Conservation (phyloP, 2,888 invertebrate genomes). For the Rugalucina vietnamica region DNA sequence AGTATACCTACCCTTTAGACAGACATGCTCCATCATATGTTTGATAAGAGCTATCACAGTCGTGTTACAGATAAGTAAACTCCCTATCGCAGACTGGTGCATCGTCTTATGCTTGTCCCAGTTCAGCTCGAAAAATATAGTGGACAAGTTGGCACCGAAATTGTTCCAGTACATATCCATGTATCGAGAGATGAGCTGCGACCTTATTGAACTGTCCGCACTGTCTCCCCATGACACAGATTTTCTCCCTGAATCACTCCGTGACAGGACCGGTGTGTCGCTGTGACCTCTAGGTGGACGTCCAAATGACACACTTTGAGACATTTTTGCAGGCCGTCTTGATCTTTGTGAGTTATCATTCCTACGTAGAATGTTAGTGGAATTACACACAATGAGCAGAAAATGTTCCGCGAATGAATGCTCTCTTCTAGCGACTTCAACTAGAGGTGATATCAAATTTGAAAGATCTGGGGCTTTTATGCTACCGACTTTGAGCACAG, state of each 20-base stretch:
- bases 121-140: constrained; percentile 77
- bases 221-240: constrained; percentile 83
- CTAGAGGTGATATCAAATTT: constrained; percentile 74
- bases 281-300: constrained; percentile 64
- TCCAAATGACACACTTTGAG: constrained; percentile 44
- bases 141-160: constrained; percentile 76
- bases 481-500: constrained; percentile 75
- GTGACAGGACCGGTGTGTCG: constrained; percentile 76
- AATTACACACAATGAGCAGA: constrained; percentile 81
- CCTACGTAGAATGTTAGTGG: constrained; percentile 80
- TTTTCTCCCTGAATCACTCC: constrained; percentile 78
- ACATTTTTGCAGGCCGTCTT: constrained; percentile 40
- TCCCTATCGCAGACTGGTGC: constrained; percentile 75
- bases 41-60: constrained; percentile 76
- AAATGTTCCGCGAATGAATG: constrained; percentile 81
- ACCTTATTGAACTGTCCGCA: constrained; percentile 77
- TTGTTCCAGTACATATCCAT: constrained; percentile 80
- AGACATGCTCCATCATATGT: constrained; percentile 81
- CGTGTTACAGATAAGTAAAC: constrained; percentile 74
- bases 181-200: constrained; percentile 76
- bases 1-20: constrained; percentile 80
- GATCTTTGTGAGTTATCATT: constrained; percentile 65
- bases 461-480: constrained; percentile 80
- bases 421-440: constrained; percentile 79
- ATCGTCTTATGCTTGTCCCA: constrained; percentile 74